Percentiles rank a stretch among this genome's conserved stretches.
Evolutionary conservation across 2,113 vertebrate species (phyloP).

Genomic region (Pseudopipra pipra): DNA sequence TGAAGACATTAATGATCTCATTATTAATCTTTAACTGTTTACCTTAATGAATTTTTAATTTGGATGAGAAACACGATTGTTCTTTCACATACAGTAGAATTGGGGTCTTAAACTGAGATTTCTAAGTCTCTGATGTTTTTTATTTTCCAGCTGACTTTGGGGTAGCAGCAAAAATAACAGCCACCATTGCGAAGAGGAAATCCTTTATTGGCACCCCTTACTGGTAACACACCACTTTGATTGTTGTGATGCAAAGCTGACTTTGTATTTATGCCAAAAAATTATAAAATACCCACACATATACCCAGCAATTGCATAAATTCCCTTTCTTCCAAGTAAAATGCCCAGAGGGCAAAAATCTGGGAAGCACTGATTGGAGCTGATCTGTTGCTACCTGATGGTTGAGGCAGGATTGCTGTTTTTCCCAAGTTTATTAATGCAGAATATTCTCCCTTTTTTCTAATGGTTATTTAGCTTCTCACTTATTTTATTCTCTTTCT

Average conservation of each 20-base stretch:
- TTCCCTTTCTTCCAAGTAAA: neutral
- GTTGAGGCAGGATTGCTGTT: neutral
- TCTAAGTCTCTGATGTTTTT: neutral
- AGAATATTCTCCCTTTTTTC: neutral
- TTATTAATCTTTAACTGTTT: neutral
- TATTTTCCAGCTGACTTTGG: slow-evolving; percentile 91
- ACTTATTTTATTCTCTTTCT: neutral
- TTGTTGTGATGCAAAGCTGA: neutral
- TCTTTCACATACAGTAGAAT: neutral
- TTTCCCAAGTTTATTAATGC: neutral
- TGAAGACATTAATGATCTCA: neutral
- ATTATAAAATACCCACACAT: neutral
- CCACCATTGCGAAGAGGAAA: slow-evolving; percentile 98
- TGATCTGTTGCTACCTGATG: neutral
- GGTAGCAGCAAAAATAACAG: slow-evolving; percentile 98
- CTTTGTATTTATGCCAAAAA: neutral
- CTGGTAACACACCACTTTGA: slow-evolving; percentile 79
- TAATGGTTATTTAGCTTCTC: neutral
- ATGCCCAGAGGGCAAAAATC: neutral
- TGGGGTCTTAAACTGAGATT: neutral
- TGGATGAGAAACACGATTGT: neutral
- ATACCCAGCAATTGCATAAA: neutral
- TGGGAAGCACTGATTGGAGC: neutral
- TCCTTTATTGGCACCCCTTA: slow-evolving; percentile 99
- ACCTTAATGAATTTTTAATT: neutral